Evolutionary conservation across 2,113 vertebrate genomes (phyloP).

Genomic region (Eretmochelys imbricata): DNA sequence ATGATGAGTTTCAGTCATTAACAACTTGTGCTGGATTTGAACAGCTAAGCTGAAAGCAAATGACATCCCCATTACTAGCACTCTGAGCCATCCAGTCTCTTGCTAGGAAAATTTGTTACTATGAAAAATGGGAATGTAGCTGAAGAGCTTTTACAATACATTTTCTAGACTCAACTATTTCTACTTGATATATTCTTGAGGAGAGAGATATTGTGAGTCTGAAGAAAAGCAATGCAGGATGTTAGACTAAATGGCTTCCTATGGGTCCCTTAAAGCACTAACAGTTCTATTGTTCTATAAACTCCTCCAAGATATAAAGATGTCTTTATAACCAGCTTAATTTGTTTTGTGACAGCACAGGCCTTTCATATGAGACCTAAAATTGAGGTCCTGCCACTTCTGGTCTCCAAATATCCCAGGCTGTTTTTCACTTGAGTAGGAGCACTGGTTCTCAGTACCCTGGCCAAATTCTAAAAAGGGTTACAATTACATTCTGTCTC

Average conservation of each 20-base stretch:
- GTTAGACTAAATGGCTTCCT: neutral
- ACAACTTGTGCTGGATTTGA: neutral
- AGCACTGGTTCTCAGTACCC: neutral
- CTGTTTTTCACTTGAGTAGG: neutral
- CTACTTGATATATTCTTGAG: no score
- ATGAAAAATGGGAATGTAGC: neutral
- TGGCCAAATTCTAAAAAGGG: neutral
- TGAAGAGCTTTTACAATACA: neutral
- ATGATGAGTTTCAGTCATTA: neutral
- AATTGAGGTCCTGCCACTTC: neutral
- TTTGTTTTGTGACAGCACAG: neutral
- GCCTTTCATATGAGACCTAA: neutral
- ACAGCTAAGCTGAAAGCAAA: neutral
- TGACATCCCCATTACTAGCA: neutral
- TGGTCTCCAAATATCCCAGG: neutral
- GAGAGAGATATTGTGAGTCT: neutral
- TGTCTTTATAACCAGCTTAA: neutral
- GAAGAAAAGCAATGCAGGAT: neutral
- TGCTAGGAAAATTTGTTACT: neutral
- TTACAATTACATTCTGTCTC: neutral
- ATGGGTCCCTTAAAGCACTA: neutral
- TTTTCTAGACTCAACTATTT: neutral
- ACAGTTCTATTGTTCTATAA: neutral
- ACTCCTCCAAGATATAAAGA: neutral
- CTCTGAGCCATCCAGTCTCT: neutral